phyloP scores from a whole-genome alignment of 2,888 invertebrate genomes.

The Venusia cambrica region DNA sequence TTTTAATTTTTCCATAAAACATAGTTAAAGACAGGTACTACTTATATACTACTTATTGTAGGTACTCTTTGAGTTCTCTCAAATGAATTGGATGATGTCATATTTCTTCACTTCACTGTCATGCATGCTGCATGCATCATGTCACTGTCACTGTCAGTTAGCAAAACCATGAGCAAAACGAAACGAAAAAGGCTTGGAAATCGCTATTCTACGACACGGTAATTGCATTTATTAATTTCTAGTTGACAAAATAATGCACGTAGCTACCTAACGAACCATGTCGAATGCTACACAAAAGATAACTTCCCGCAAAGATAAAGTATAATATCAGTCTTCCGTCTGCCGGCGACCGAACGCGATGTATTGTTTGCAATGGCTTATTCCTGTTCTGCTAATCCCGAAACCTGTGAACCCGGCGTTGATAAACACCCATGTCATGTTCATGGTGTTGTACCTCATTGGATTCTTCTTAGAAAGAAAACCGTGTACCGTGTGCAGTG shows the following conservation, averaged over 20 bases:
- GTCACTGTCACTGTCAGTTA: too few relatives aligned
- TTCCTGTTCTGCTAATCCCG: conserved; percentile 97
- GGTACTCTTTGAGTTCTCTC: too few relatives aligned
- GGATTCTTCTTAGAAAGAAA: conserved; percentile 97
- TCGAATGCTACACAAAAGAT: conserved; percentile 48
- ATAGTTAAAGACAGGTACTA: too few relatives aligned
- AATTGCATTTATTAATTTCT: conserved; percentile 10
- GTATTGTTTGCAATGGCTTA: conserved; percentile 99
- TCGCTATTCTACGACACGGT: conserved; percentile 7
- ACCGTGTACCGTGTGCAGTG: conserved; percentile 98
- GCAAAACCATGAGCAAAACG: too few relatives aligned
- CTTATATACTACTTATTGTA: too few relatives aligned
- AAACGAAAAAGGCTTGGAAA: conserved; percentile 8
- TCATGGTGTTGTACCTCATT: conserved; percentile 96
- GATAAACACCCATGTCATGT: conserved; percentile 97
- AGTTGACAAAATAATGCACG: conserved; percentile 39
- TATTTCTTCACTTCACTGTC: too few relatives aligned
- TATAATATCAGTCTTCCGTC: conserved; percentile 15
- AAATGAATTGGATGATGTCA: too few relatives aligned
- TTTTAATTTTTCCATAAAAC: too few relatives aligned
- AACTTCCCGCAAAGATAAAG: conserved; percentile 32
- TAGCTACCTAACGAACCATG: conserved; percentile 54
- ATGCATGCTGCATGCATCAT: too few relatives aligned
- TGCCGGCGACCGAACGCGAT: conserved; percentile 71
- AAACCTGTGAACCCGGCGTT: conserved; percentile 98